These are phyloP conservation scores for Hemichromis elongatus DNA, from an alignment of 2,113 vertebrate genomes.

Conservation along the genomic window DNA sequence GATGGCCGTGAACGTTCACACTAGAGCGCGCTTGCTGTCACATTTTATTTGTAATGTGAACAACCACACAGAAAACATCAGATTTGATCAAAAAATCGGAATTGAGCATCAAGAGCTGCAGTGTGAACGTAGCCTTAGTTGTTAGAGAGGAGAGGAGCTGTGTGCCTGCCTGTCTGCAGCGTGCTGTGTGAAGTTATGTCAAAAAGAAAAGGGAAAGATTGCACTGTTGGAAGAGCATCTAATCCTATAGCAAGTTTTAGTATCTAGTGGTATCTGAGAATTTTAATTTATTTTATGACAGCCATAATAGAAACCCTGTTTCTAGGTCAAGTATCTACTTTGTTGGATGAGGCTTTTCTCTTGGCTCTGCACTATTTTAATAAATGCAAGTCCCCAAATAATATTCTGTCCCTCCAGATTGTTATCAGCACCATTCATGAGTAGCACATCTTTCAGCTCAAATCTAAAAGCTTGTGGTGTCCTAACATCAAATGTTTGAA, in stretches of 20 bases:
- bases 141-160: background rate
- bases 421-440: background rate
- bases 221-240: background rate
- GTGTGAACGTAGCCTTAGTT: no score
- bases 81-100: no score
- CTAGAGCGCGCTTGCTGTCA: no score
- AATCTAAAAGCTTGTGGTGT: background rate
- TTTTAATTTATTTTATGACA: background rate
- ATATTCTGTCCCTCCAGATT: background rate
- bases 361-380: background rate
- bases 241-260: background rate
- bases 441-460: background rate
- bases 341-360: background rate
- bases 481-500: background rate
- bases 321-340: background rate
- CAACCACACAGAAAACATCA: no score
- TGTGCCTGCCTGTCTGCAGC: background rate
- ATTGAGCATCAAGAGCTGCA: no score
- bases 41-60: no score
- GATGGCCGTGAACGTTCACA: no score
- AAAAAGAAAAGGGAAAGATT: rapidly evolving
- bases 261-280: background rate
- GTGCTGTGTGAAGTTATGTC: background rate
- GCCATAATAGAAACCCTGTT: background rate
- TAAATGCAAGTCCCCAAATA: background rate